Evolutionary conservation across 2,888 invertebrate species (phyloP).

Genomic region (Parthenolecanium corni): DNA sequence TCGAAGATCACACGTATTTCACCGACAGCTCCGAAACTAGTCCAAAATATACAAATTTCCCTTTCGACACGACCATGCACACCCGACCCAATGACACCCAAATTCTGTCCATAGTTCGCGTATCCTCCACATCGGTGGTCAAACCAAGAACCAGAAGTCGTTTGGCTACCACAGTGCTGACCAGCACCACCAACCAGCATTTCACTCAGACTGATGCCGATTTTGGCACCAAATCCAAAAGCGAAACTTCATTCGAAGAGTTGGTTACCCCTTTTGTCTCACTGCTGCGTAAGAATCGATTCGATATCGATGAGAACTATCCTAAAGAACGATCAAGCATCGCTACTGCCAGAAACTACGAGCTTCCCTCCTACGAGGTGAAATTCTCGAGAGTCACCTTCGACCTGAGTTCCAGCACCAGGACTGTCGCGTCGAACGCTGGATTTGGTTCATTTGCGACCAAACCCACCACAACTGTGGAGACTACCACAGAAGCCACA

Average conservation of each 20-base stretch:
- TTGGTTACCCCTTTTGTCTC: slow-evolving; percentile 9
- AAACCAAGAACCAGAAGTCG: slow-evolving; percentile 7
- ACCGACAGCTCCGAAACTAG: background rate
- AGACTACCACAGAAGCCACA: background rate
- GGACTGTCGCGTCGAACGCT: background rate
- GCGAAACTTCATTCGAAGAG: background rate
- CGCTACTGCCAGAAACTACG: background rate
- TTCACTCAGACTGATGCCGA: too few relatives aligned
- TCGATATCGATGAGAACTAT: slow-evolving; percentile 11
- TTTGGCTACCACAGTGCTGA: background rate
- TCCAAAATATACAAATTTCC: background rate
- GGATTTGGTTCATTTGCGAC: background rate
- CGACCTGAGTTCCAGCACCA: too few relatives aligned
- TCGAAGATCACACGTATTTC: background rate
- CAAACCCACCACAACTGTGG: background rate
- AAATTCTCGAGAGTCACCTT: too few relatives aligned
- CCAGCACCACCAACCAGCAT: too few relatives aligned
- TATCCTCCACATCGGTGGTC: slow-evolving; percentile 21
- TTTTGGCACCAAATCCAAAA: slow-evolving; percentile 4
- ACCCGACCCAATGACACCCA: slow-evolving; percentile 4
- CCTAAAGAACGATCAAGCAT: background rate
- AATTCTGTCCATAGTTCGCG: slow-evolving; percentile 22
- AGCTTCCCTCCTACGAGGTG: background rate
- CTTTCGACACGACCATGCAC: background rate
- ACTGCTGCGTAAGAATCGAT: slow-evolving; percentile 15